These are phyloP conservation scores for Chaitophorus viminalis DNA, from an alignment of 2,888 invertebrate genomes.

Conservation along the genomic window DNA sequence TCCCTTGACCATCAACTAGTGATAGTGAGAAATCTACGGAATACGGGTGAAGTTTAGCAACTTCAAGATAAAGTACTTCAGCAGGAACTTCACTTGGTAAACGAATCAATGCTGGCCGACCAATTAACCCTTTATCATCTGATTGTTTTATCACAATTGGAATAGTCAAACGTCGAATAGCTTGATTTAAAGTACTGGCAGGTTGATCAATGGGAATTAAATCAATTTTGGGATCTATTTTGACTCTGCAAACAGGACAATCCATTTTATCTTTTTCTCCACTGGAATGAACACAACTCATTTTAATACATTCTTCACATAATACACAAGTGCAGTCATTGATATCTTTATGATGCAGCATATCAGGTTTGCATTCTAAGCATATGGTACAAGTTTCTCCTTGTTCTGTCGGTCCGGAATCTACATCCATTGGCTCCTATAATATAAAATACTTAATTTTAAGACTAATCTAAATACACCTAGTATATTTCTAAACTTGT, in stretches of 20 bases:
- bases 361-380: conserved; percentile 71
- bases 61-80: conserved; percentile 69
- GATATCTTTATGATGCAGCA: conserved; percentile 70
- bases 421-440: conserved; percentile 47
- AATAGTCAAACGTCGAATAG: conserved; percentile 47
- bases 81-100: conserved; percentile 71
- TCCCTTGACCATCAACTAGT: conserved; percentile 73
- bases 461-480: not conserved
- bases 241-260: conserved; percentile 63
- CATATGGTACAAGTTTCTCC: conserved; percentile 71
- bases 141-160: conserved; percentile 51
- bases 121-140: conserved; percentile 67
- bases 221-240: conserved; percentile 62
- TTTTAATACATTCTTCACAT: conserved; percentile 73
- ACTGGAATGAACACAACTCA: conserved; percentile 66
- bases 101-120: conserved; percentile 71
- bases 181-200: conserved; percentile 20
- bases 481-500: not conserved
- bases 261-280: conserved; percentile 61
- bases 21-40: conserved; percentile 69
- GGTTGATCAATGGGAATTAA: conserved; percentile 62
- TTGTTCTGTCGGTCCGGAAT: conserved; percentile 29
- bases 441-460: not conserved
- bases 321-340: conserved; percentile 70
- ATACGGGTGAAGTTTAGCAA: conserved; percentile 69